Conservation (phyloP, 2,797 vertebrate genomes). For the Macropus fuliginosus region DNA sequence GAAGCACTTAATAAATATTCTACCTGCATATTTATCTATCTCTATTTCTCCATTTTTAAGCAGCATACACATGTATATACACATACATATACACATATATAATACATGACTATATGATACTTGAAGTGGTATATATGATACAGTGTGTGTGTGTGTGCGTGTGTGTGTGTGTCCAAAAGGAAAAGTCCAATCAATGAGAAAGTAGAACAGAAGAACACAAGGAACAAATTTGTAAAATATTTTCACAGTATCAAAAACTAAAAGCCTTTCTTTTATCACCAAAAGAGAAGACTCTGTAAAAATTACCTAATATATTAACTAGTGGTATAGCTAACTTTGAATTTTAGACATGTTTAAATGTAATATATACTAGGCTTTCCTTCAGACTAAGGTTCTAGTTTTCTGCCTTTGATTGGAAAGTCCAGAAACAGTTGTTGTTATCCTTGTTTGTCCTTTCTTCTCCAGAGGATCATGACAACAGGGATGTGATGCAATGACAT, state of each 20-base stretch:
- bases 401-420: not conserved
- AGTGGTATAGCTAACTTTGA: not conserved
- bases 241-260: slow-evolving; percentile 18
- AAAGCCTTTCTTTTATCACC: slow-evolving; percentile 34
- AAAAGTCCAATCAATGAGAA: not conserved
- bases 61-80: not conserved
- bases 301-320: not conserved
- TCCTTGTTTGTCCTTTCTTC: too few species aligned
- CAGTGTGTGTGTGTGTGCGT: not conserved
- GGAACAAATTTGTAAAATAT: slow-evolving; percentile 38
- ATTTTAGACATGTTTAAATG: not conserved
- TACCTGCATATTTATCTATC: not conserved
- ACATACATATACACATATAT: not conserved
- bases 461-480: too few species aligned
- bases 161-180: not conserved
- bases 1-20: not conserved
- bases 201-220: not conserved
- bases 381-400: not conserved
- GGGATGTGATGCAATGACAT: too few species aligned
- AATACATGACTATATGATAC: not conserved
- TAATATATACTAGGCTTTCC: not conserved
- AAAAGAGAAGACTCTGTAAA: not conserved
- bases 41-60: not conserved
- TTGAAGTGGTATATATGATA: not conserved
- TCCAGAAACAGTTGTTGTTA: not conserved